Base-by-base conservation (phyloP, 1,140 invertebrate genomes). In the Scaptomyza pallida region DNA sequence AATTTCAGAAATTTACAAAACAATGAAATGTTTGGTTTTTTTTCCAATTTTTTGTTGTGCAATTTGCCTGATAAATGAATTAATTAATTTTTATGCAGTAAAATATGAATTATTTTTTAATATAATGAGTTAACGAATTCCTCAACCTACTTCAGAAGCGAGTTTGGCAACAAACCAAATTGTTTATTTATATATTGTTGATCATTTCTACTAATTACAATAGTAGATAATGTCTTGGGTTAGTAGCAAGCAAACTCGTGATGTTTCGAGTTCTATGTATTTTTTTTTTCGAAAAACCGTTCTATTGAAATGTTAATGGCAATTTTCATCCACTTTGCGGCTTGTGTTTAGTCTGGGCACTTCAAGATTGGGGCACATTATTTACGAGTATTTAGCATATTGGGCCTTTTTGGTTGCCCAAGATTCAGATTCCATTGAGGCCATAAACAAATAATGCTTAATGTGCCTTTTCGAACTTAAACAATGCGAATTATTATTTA, bases 401-500 rank as follows among this genome's bases (percentile, higher is more conserved):
- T 56, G 21, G 50, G 52, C 51, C 52, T 63, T 13, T 35, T 35
- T 35, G 33, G 26, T 13, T 52, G 23, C 44, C 19, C 56, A 60
- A 60, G 61, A 73, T 62, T 70, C 64, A 60, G 61, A 73, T 62
- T 70, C 64, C 68, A 63, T 41, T 30, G 64, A n/a, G 44, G 72
- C 64, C 56, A 88, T 83, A 82, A 83, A 88, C 74, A 86, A 88
- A 88, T 81, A 68, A 74, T 72, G 71, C 67, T 69, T 72, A 80
- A 86, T 85, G 69, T 74, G 77, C 61, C 72, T 64, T 56, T 55
- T 52, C 71, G 33, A 61, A 59, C 75, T 72, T 79, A 73, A 83
- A 83, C 72, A 82, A 83, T 77, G 73, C 72, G 65, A 85, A 85
- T 80, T 74, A 86, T 75, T 76, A 86, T 83, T 85, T 81, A 86